Conservation (phyloP, 2,113 vertebrate species). For the Ceyx margarethae region DNA sequence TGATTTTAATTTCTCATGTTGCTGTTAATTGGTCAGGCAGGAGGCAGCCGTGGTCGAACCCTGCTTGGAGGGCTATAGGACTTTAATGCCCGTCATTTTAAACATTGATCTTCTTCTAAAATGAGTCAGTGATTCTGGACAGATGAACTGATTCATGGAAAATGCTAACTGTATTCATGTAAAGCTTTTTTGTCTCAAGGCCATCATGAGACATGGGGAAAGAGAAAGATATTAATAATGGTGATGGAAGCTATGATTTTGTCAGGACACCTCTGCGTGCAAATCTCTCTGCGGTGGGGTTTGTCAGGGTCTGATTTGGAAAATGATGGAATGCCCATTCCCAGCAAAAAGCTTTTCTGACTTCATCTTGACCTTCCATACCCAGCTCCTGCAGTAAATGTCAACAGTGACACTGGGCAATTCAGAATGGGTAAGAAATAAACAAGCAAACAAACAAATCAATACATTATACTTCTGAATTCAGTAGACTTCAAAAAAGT, state of each 20-base stretch:
- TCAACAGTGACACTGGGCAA: not conserved
- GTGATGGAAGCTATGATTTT: not conserved
- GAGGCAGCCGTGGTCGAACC: not conserved
- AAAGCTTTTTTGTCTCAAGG: not conserved
- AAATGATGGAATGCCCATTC: not conserved
- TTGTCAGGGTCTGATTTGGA: not conserved
- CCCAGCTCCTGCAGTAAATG: not conserved
- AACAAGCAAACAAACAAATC: not conserved
- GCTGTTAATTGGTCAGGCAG: not conserved
- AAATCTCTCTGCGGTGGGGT: not conserved
- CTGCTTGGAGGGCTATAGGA: not conserved
- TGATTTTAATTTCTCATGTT: not conserved
- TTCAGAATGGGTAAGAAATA: not conserved
- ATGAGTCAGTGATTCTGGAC: not conserved
- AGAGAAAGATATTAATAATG: not conserved
- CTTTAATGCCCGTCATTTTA: not conserved
- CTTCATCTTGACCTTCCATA: not conserved
- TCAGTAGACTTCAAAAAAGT: not conserved
- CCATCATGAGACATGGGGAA: not conserved
- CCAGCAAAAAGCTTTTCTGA: not conserved
- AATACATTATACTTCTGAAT: not conserved
- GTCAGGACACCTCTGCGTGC: not conserved
- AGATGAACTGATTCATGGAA: not conserved
- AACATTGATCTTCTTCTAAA: not conserved
- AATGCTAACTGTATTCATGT: not conserved